Base-by-base conservation (phyloP, 2,113 vertebrate genomes). In the Rattus norvegicus region DNA sequence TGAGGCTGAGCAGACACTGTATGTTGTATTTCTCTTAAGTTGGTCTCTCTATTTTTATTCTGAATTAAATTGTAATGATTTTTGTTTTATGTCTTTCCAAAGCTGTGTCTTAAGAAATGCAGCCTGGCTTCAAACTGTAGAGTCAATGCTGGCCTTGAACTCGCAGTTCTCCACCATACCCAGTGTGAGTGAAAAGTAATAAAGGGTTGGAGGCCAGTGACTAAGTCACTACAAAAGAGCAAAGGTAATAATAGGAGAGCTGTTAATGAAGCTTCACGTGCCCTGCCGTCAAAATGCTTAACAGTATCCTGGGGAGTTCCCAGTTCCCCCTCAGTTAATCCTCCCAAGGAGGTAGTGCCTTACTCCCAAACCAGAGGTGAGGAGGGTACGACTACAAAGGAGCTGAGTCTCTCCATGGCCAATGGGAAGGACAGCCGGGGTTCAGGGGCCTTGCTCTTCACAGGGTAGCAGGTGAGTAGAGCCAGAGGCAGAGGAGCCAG, bases 21-120 rank as follows among this genome's bases (percentile, higher is more conserved):
- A 54, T 65, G 36, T n/a, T 9, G 72, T 75, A 80, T 69, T 89
- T 95, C 47, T 87, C 88, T 94, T 96, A 90, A 91, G 47, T 19
- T 59, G 24, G 43, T 61, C 20, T 61, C 80, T n/a, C 39, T 87
- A 92, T 77, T 89, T 81, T 67, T n/a, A 39, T 67, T 76, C 3
- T 81, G 61, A 87, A 88, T 67, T 70, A 67, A 54, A 77, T 90
- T 73, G 43, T 76, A 81, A 67, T 54, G 52, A 88, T 65, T 49
- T 90, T 63, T 61, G 9, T 26, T 47, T 79, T 52, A 6, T 52
- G 10, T 26, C 63, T 52, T 91, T 59, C 14, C 49, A 63, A 91
- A 12, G 69, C 52, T 43, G 10, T 3, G 19, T 65, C 73, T 91
- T 47, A 28, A 16, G 61, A 33, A 67, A 30, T 36, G 13, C 9